phyloP scores from a whole-genome alignment of 1,140 invertebrate genomes.

The Aphaenogaster rudis region DNA sequence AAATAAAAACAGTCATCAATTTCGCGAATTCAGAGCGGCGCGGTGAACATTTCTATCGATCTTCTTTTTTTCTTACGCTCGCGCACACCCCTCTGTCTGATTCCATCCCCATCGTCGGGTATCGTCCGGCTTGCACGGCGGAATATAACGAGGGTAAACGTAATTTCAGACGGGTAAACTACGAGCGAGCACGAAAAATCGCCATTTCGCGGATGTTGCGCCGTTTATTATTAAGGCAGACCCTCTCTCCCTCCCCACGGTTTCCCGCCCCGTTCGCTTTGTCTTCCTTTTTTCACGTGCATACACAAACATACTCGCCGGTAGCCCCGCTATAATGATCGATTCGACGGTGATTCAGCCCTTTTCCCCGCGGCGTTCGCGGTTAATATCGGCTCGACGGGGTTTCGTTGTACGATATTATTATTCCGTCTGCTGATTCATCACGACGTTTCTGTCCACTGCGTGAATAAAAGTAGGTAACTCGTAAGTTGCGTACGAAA shows the following conservation, averaged over 20 bases:
- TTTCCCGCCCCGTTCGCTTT: conserved; percentile 55
- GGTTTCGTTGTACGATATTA: conserved; percentile 54
- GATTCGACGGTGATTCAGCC: conserved; percentile 72
- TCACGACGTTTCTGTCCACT: conserved; percentile 39
- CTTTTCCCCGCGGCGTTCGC: conserved; percentile 59
- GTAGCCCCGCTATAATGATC: conserved; percentile 66
- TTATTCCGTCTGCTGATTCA: conserved; percentile 52
- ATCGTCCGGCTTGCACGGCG: conserved; percentile 69
- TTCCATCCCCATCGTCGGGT: conserved; percentile 39
- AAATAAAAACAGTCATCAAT: not conserved
- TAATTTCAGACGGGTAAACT: conserved; percentile 82
- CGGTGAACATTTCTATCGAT: conserved; percentile 2
- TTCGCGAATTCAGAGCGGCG: not conserved
- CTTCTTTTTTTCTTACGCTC: conserved; percentile 34
- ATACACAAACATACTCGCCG: conserved; percentile 36
- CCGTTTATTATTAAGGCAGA: conserved; percentile 80
- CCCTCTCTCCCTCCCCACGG: conserved; percentile 59
- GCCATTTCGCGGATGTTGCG: conserved; percentile 81
- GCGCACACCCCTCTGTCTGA: conserved; percentile 46
- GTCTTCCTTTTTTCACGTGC: conserved; percentile 44
- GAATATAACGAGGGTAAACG: conserved; percentile 78
- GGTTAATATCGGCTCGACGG: conserved; percentile 62
- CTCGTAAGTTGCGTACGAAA: not conserved
- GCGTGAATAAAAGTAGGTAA: conserved; percentile 26
- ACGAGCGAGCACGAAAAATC: conserved; percentile 83